These are phyloP conservation scores for Umimayanthus chanpuru DNA, from an alignment of 92 coral and sea anemone genomes.

Conservation along the genomic window DNA sequence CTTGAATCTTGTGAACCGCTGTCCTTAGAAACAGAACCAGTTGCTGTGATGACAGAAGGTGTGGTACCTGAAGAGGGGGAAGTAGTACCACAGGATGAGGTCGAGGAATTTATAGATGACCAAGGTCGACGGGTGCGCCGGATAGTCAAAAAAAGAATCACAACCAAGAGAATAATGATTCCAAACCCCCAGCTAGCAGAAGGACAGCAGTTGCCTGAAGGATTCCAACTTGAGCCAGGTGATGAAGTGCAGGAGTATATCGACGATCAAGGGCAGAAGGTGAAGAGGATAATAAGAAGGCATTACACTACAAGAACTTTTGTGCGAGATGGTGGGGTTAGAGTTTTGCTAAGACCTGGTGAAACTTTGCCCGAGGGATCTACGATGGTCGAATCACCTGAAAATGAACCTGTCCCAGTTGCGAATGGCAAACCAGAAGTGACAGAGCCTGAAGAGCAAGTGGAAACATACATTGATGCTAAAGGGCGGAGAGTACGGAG, in stretches of 20 bases:
- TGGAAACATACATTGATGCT: conserved; percentile 78
- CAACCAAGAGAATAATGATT: conserved; percentile 41
- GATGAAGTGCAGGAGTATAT: conserved; percentile 46
- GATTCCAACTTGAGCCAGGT: conserved; percentile 34
- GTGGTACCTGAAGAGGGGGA: conserved; percentile 19
- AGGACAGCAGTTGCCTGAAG: conserved; percentile 36
- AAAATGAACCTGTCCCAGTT: conserved; percentile 20
- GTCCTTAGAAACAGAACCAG: conserved; percentile 36
- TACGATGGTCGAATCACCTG: neutral
- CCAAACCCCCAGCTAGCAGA: conserved; percentile 25
- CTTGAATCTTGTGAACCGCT: conserved; percentile 56
- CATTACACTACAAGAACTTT: conserved; percentile 39
- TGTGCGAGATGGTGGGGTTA: conserved; percentile 55
- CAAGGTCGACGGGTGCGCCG: conserved; percentile 62
- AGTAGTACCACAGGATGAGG: conserved; percentile 33
- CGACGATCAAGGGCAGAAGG: conserved; percentile 61
- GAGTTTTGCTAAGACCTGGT: conserved; percentile 54
- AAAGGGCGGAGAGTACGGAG: conserved; percentile 80
- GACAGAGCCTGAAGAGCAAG: conserved; percentile 34
- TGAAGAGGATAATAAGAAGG: conserved; percentile 35
- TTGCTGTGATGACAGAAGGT: neutral
- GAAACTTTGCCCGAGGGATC: conserved; percentile 34
- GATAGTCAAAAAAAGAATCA: conserved; percentile 47
- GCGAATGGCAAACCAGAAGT: conserved; percentile 17
- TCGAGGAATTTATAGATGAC: conserved; percentile 66